A percentile compares a stretch with the other conserved stretches of the same genome.
Evolutionary conservation across 2,113 vertebrate species (phyloP).

Genomic region (Erpornis zantholeuca): DNA sequence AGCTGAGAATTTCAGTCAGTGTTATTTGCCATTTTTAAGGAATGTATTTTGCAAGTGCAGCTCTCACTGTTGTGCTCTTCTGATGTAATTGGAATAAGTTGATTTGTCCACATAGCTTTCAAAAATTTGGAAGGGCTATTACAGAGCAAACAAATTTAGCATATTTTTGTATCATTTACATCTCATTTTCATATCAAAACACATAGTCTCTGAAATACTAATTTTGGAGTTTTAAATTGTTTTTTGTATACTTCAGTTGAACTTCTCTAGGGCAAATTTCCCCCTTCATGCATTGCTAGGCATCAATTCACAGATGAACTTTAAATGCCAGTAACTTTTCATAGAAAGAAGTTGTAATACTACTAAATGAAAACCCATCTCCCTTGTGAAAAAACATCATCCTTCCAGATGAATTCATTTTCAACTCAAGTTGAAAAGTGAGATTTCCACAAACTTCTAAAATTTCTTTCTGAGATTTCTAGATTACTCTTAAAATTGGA

Average conservation of each 20-base stretch:
- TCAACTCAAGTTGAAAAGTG: background rate
- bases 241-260: background rate
- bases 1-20: background rate
- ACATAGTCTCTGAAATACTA: background rate
- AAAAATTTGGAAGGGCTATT: background rate
- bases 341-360: background rate
- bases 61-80: background rate
- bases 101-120: background rate
- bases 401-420: background rate
- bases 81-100: background rate
- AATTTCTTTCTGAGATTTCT: background rate
- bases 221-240: background rate
- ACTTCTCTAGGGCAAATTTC: background rate
- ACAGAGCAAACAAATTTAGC: background rate
- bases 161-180: background rate
- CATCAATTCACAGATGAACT: background rate
- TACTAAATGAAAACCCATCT: background rate
- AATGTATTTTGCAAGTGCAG: background rate
- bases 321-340: background rate
- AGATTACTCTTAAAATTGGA: background rate
- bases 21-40: conserved; percentile 3
- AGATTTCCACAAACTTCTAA: background rate
- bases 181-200: background rate
- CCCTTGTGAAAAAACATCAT: no score
- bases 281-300: background rate